Evolutionary conservation across 2,113 vertebrate species (phyloP).

Genomic region (Chaetura pelagica): DNA sequence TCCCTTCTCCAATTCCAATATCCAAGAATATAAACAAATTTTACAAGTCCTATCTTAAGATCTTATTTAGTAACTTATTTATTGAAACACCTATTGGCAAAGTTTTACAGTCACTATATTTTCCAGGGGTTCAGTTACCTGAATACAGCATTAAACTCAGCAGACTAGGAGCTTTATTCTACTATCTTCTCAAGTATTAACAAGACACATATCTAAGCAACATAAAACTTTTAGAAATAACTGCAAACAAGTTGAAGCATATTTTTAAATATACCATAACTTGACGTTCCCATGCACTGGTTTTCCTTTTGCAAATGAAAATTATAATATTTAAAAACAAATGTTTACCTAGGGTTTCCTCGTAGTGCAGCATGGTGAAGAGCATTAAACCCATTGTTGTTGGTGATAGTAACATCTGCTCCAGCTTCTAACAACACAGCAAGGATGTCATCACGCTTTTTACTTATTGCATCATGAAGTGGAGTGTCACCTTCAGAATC

Average conservation of each 20-base stretch:
- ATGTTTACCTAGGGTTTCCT: constrained; percentile 94
- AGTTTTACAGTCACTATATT: background rate
- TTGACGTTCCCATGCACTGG: background rate
- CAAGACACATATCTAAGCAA: background rate
- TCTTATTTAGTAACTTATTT: background rate
- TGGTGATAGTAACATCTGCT: constrained; percentile 98
- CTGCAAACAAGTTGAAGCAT: background rate
- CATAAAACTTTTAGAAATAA: background rate
- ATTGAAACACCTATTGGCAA: background rate
- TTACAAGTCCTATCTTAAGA: background rate
- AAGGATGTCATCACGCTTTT: constrained; percentile 98
- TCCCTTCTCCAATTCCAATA: background rate
- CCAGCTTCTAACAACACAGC: constrained; percentile 95
- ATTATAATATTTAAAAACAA: background rate
- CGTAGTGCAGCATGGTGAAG: constrained; percentile 95
- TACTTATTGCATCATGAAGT: constrained; percentile 97
- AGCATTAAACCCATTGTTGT: constrained; percentile 98
- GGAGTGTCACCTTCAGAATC: constrained; percentile 98
- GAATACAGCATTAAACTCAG: background rate
- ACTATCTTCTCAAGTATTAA: background rate
- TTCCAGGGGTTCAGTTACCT: background rate
- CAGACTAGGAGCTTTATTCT: background rate
- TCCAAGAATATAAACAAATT: background rate
- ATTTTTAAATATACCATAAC: background rate
- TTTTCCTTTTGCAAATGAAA: background rate